Percentiles rank a stretch among this genome's conserved stretches.
These are phyloP conservation scores for Tinamus major DNA, from an alignment of 2,797 vertebrate species.

Conservation along the genomic window DNA sequence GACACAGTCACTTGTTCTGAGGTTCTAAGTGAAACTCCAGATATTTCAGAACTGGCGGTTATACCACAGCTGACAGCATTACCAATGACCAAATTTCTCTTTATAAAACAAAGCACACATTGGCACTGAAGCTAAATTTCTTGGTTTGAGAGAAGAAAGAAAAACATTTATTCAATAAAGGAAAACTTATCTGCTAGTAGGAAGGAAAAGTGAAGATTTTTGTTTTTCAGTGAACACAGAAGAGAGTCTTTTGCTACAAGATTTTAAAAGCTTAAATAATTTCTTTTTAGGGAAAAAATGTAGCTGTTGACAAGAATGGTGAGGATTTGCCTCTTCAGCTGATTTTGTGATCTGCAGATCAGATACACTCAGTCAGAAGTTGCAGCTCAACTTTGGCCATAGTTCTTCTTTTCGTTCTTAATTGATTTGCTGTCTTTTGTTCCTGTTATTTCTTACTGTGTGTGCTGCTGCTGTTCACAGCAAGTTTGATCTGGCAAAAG, in stretches of 20 bases:
- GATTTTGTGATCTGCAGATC: not conserved
- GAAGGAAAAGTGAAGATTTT: not conserved
- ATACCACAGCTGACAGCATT: not conserved
- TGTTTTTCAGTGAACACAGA: not conserved
- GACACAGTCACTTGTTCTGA: not conserved
- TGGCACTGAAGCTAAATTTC: conserved; percentile 13
- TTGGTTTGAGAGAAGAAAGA: not conserved
- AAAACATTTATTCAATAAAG: conserved; percentile 17
- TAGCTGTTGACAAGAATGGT: not conserved
- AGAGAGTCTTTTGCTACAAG: not conserved
- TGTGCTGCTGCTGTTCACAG: not conserved
- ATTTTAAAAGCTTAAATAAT: not conserved
- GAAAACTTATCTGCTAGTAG: not conserved
- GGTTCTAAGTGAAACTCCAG: conserved; percentile 19
- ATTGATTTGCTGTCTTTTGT: not conserved
- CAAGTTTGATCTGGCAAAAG: not conserved
- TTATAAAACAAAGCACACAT: not conserved
- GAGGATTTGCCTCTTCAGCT: not conserved
- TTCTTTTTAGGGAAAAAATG: not conserved
- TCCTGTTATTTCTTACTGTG: not conserved
- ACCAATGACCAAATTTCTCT: not conserved
- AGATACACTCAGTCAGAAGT: not conserved
- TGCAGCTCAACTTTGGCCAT: not conserved
- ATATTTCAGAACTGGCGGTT: not conserved
- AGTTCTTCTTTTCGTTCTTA: not conserved